These are phyloP conservation scores for Cnemophilus loriae DNA, from an alignment of 2,113 vertebrate species.

Conservation along the genomic window DNA sequence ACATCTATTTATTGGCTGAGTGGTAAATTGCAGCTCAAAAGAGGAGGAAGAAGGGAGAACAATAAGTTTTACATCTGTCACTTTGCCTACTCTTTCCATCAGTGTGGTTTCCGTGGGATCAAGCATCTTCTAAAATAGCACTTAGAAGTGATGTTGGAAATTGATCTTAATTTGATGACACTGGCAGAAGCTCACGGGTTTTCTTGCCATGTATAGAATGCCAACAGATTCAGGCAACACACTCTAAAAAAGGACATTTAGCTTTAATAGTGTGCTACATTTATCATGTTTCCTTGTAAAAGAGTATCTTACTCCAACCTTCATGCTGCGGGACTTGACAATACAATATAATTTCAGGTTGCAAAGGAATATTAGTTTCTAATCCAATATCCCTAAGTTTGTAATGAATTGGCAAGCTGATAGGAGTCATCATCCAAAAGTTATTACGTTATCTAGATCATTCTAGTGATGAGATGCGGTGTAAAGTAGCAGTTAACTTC, in stretches of 20 bases:
- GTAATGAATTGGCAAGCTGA: not conserved
- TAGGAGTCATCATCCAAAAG: not conserved
- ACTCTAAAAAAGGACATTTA: not conserved
- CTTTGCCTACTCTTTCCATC: slow-evolving; percentile 20
- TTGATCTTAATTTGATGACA: not conserved
- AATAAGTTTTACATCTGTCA: slow-evolving; percentile 42
- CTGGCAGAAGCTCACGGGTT: not conserved
- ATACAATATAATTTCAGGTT: not conserved
- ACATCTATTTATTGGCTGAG: slow-evolving; percentile 48
- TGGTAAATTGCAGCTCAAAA: slow-evolving; percentile 39
- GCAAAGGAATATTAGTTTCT: not conserved
- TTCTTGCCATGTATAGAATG: not conserved
- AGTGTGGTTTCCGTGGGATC: slow-evolving; percentile 24
- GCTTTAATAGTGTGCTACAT: not conserved
- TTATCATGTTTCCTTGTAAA: not conserved
- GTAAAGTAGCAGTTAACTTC: not conserved
- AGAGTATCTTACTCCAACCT: not conserved
- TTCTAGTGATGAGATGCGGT: not conserved
- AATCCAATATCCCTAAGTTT: not conserved
- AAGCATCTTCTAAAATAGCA: not conserved
- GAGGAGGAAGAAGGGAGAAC: slow-evolving; percentile 27
- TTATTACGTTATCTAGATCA: not conserved
- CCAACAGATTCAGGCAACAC: not conserved
- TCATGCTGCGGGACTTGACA: not conserved
- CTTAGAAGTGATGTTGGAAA: not conserved